Conservation (phyloP, 2,888 invertebrate genomes). For the Clepsis dumicolana region DNA sequence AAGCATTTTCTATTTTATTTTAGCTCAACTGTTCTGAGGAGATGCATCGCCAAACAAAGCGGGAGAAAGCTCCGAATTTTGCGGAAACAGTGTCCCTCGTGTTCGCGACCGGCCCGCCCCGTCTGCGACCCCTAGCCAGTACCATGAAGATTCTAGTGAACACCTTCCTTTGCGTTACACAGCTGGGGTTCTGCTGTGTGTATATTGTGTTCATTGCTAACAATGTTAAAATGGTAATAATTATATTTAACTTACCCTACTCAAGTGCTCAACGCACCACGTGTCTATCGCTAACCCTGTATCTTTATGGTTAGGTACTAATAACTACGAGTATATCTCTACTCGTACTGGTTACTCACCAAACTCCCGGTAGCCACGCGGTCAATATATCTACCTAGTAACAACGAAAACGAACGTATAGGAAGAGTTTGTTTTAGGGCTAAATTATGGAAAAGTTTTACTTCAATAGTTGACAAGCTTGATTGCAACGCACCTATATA, state of each 20-base stretch:
- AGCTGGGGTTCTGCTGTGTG: conserved; percentile 98
- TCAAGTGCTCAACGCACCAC: background rate
- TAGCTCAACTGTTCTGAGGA: conserved; percentile 90
- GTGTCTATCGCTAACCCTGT: background rate
- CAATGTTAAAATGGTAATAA: conserved; percentile 90
- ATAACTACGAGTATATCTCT: background rate
- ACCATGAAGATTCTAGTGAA: conserved; percentile 91
- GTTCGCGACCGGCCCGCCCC: conserved; percentile 91
- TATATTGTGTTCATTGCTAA: conserved; percentile 98
- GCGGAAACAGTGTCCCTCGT: conserved; percentile 94
- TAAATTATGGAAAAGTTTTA: background rate
- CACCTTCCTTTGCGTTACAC: conserved; percentile 96
- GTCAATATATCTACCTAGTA: background rate
- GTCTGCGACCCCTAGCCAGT: conserved; percentile 87
- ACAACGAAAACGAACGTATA: too few species aligned
- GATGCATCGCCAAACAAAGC: conserved; percentile 86
- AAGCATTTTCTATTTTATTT: conserved; percentile 50
- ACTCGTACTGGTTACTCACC: background rate
- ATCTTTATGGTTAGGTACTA: background rate
- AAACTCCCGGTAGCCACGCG: background rate
- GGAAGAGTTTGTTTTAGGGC: too few species aligned
- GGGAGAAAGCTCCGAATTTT: conserved; percentile 88
- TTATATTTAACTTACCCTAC: background rate
- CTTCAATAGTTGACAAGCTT: background rate
- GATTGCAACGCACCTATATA: background rate